Base-by-base conservation (phyloP, 2,797 vertebrate species). In the Masticophis lateralis region DNA sequence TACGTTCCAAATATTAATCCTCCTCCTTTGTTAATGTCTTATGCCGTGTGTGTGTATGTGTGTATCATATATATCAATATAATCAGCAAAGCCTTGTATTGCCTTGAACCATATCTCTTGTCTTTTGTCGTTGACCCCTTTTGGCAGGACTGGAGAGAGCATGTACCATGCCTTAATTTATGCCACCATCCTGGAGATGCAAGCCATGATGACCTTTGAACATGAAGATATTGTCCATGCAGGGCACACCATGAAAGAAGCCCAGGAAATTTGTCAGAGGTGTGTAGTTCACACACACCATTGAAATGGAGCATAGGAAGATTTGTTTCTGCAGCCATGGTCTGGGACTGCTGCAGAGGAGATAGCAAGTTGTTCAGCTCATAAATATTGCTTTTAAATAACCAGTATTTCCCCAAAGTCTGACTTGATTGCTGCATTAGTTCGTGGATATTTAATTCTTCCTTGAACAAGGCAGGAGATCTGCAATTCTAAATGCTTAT, bases 181-280 rank as follows among this genome's bases (percentile, higher is more conserved):
- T n/a, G 98, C 98, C 96, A 98, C 98, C 0, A 97, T 99, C 87
- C 96, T 98, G 96, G 98, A 98, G 96, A 99, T 99, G 98, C 98
- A 98, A 96, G 98, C 98, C 90, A 98, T 98, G 98, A 98, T 99
- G 98, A 99, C 98, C 10, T 99, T 98, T 94, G 97, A 99, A 94
- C 98, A 98, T 0, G 98, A 98, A 10, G 98, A 99, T 97, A 98
- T 99, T 74, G 97, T 96, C 95, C 98, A 96, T 2, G 98, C 98
- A 12, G 98, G 98, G 57, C 98, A 98, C 90, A 98, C 98, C 89
- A 98, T 98, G 98, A 99, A 98, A 96, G 97, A 95, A 20, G 98
- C 98, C 47, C 98, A 98, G 95, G 98, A 98, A 55, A 97, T 98
- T 88, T 99, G 98, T 94, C 98, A 98, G 95, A 98, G 98, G 98